Evolutionary conservation across 2,113 vertebrate genomes (phyloP), one percentile per base, ranked within the genome.

Genomic region (Heteronetta atricapilla): DNA sequence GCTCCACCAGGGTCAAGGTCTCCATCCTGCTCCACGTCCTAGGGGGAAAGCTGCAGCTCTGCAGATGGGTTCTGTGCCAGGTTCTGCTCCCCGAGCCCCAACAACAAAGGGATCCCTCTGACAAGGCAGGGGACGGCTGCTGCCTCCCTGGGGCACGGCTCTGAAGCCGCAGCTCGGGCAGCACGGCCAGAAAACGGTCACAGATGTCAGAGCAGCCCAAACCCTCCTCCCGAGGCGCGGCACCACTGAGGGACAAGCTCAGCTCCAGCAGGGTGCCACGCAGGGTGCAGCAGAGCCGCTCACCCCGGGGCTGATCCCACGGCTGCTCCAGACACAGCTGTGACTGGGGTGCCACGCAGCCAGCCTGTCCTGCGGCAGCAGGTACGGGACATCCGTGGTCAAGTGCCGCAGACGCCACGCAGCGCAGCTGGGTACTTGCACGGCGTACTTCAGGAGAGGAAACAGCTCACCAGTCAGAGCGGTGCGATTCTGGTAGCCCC

Each of bases 401-500:
- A 7, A 17, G 62, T 2, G 31, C 53, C 73, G 62, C 52, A 67
- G 52, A 6, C 14, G 15, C 63, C 69, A 29, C 52, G 34, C 25
- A 10, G 19, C 78, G 16, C 1, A 6, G 42, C n/a, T 0, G 6
- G 62, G 19, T 6, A 55, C 16, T 18, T 6, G 26, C 13, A 11
- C 19, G 44, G 34, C 23, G 44, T 19, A 8, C 29, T 4, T 40
- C 46, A 16, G 52, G 40, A 28, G 36, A 63, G 50, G n/a, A 60
- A 26, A 22, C 40, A 73, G 46, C 52, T 94, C 68, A 15, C 16
- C 3, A 3, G 20, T 2, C 28, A 44, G n/a, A 62, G 36, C 1
- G 0, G 7, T 2, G 12, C 7, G 69, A 46, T 10, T 13, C 31
- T 0, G 0, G n/a, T 25, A 52, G 4, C 33, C 19, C 1, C 29